These are phyloP conservation scores for Orthonyx spaldingii DNA, from an alignment of 2,113 vertebrate species.

Conservation along the genomic window DNA sequence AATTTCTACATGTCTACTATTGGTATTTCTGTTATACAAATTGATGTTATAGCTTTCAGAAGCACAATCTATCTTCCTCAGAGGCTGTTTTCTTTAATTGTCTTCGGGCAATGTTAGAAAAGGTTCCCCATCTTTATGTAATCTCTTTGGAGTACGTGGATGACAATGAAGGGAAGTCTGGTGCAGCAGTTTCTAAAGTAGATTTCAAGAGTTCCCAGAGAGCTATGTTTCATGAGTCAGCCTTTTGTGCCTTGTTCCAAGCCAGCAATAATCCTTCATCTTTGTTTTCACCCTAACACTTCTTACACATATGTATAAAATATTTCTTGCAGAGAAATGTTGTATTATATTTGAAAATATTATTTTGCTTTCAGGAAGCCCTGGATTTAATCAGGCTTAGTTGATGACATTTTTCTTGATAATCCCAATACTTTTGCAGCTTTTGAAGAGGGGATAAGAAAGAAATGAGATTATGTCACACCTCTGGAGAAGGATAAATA, in stretches of 20 bases:
- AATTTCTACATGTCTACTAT: neutral
- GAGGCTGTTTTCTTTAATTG: neutral
- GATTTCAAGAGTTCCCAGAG: neutral
- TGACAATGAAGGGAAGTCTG: neutral
- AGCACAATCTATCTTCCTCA: neutral
- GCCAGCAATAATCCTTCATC: neutral
- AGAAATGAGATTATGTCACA: neutral
- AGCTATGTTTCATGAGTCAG: neutral
- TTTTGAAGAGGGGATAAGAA: neutral
- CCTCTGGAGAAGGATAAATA: neutral
- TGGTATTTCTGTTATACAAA: neutral
- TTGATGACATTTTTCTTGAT: neutral
- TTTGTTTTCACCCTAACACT: neutral
- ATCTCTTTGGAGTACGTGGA: neutral
- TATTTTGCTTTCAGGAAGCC: neutral
- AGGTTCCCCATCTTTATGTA: neutral
- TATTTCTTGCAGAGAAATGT: neutral
- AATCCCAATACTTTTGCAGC: neutral
- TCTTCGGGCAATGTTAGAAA: neutral
- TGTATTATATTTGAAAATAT: neutral
- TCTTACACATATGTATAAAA: neutral
- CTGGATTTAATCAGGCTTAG: neutral
- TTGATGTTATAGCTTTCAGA: neutral
- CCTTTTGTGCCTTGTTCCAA: neutral
- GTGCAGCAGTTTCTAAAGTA: neutral